Percentiles rank a stretch among this genome's conserved stretches.
These are phyloP conservation scores for Calephelis perditalis DNA, from an alignment of 2,888 invertebrate species.

Conservation along the genomic window DNA sequence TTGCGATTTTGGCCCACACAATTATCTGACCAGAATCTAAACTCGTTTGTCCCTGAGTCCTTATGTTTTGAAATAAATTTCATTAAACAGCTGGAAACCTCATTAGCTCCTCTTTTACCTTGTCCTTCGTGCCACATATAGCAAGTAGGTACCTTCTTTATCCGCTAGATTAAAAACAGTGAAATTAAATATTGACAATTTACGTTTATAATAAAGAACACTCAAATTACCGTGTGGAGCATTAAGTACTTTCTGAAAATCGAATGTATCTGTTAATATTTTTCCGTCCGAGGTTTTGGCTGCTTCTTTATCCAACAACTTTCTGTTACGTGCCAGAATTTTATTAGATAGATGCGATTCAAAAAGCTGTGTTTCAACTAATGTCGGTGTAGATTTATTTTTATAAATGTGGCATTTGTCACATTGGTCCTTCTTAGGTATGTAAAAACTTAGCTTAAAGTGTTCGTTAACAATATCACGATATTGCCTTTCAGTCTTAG, in stretches of 20 bases:
- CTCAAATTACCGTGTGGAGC: conserved; percentile 17
- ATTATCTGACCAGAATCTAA: neutral
- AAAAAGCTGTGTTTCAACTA: conserved; percentile 4
- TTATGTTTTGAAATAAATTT: neutral
- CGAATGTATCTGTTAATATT: conserved; percentile 16
- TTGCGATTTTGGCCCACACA: too few species aligned
- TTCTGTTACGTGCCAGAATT: neutral
- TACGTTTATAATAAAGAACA: conserved; percentile 19
- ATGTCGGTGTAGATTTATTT: conserved; percentile 1
- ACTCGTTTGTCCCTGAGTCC: neutral
- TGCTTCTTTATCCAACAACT: neutral
- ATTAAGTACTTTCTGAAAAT: conserved; percentile 20
- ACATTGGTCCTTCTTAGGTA: neutral
- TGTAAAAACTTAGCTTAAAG: neutral
- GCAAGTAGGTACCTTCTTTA: conserved; percentile 24
- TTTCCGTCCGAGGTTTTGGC: conserved; percentile 14
- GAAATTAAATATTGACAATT: conserved; percentile 23
- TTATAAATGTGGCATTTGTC: neutral
- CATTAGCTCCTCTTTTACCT: conserved; percentile 20
- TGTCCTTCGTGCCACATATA: conserved; percentile 19
- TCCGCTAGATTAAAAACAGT: conserved; percentile 21
- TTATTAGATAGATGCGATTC: neutral
- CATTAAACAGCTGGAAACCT: conserved; percentile 19
- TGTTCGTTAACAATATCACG: conserved; percentile 2
- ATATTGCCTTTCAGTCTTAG: neutral